These are phyloP conservation scores for Meteorus sp. DNA, from an alignment of 1,140 invertebrate species.

Conservation along the genomic window DNA sequence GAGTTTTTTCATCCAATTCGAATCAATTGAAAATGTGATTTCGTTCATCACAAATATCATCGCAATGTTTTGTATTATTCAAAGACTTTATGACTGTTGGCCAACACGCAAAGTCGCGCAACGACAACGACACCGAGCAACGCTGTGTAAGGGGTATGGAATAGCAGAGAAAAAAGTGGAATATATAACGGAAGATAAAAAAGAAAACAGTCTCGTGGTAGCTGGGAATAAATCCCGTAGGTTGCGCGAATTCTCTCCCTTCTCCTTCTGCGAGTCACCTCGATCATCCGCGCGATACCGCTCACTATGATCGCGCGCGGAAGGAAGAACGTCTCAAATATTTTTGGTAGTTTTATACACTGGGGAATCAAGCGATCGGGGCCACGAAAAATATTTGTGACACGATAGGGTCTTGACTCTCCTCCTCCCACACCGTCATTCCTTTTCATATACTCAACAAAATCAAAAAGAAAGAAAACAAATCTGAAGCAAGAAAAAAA, in stretches of 20 bases:
- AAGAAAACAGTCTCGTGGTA: conserved; percentile 15
- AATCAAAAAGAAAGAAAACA: too few species aligned
- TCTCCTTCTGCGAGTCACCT: conserved; percentile 16
- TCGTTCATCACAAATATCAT: too few species aligned
- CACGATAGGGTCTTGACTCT: neutral
- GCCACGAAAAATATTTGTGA: conserved; percentile 9
- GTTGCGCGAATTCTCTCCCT: neutral
- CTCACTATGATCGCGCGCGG: too few species aligned
- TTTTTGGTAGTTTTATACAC: too few species aligned
- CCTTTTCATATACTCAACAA: neutral
- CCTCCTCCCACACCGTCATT: neutral
- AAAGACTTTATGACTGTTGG: too few species aligned
- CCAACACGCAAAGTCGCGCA: neutral
- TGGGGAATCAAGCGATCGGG: conserved; percentile 9
- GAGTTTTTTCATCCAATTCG: too few species aligned
- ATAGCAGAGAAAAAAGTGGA: too few species aligned
- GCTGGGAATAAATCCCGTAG: conserved; percentile 17
- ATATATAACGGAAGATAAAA: neutral
- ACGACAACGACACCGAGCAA: neutral
- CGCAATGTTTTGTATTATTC: too few species aligned
- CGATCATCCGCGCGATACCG: conserved; percentile 12
- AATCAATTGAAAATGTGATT: too few species aligned
- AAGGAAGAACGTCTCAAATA: conserved; percentile 7
- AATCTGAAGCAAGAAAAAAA: too few species aligned
- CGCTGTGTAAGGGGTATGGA: neutral